Conservation (phyloP, 1,140 invertebrate species). For the Cylas formicarius region DNA sequence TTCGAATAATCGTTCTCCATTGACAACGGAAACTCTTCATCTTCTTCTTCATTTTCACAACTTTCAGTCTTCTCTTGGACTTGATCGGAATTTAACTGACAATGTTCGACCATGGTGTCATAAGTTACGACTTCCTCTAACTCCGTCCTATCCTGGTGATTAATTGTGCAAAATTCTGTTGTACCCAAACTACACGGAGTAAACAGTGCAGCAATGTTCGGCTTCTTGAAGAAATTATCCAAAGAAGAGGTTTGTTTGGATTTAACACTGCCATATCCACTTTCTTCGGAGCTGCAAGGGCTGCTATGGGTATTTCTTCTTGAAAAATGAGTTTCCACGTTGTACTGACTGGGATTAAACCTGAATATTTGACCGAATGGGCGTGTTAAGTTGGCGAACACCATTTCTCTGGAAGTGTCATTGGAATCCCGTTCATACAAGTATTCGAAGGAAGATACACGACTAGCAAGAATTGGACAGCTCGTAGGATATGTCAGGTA, state of each 20-base stretch:
- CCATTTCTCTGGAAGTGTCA: background rate
- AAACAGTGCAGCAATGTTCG: slow-evolving; percentile 21
- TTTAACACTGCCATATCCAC: slow-evolving; percentile 26
- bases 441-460: slow-evolving; percentile 20
- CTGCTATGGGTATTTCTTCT: background rate
- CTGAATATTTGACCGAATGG: slow-evolving; percentile 12
- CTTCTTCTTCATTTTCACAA: too few relatives aligned
- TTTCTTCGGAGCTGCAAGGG: slow-evolving; percentile 16
- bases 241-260: slow-evolving; percentile 14
- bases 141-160: too few relatives aligned
- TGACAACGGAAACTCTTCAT: too few relatives aligned
- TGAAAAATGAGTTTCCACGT: slow-evolving; percentile 7
- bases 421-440: slow-evolving; percentile 18
- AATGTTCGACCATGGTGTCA: too few relatives aligned
- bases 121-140: too few relatives aligned
- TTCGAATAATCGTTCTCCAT: too few relatives aligned
- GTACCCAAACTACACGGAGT: slow-evolving; percentile 7
- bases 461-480: slow-evolving; percentile 13
- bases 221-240: slow-evolving; percentile 24
- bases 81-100: too few relatives aligned
- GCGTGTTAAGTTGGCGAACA: background rate
- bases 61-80: too few relatives aligned
- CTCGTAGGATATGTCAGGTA: slow-evolving; percentile 12
- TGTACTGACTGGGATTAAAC: slow-evolving; percentile 11
- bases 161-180: too few relatives aligned